These are phyloP conservation scores for Zele albiditarsus DNA, from an alignment of 2,888 invertebrate genomes.

Conservation along the genomic window DNA sequence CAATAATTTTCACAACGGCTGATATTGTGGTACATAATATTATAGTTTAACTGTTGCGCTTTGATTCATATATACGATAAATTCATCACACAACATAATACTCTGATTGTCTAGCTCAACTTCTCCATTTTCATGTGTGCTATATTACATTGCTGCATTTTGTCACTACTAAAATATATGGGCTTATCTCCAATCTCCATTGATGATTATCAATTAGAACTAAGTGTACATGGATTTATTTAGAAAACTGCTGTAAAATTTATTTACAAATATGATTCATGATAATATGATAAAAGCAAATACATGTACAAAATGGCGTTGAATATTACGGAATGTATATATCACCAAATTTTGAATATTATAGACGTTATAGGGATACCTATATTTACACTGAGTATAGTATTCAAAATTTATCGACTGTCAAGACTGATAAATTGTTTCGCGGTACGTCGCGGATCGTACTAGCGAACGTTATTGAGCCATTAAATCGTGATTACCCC, in stretches of 20 bases:
- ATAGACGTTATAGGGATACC: neutral
- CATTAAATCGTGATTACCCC: slow-evolving; percentile 69
- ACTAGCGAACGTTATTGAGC: slow-evolving; percentile 67
- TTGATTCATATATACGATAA: slow-evolving; percentile 16
- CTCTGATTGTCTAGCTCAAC: neutral
- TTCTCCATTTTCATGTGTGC: neutral
- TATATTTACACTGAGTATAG: neutral
- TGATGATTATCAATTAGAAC: neutral
- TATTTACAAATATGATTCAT: too few species aligned
- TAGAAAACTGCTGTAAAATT: too few species aligned
- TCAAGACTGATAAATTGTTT: slow-evolving; percentile 66
- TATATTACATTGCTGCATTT: neutral
- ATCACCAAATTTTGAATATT: too few species aligned
- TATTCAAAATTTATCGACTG: slow-evolving; percentile 67
- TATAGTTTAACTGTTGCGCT: slow-evolving; percentile 8
- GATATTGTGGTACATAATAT: neutral
- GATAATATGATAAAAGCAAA: neutral
- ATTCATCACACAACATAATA: slow-evolving; percentile 14
- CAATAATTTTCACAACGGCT: neutral
- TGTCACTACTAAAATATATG: neutral
- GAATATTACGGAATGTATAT: neutral
- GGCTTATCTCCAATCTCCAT: neutral
- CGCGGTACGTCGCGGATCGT: slow-evolving; percentile 53
- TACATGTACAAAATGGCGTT: slow-evolving; percentile 10
- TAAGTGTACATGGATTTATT: neutral